A percentile compares a stretch with the other conserved stretches of the same genome.
Conservation (phyloP, 2,797 vertebrate species). For the Clarias pachynema region DNA sequence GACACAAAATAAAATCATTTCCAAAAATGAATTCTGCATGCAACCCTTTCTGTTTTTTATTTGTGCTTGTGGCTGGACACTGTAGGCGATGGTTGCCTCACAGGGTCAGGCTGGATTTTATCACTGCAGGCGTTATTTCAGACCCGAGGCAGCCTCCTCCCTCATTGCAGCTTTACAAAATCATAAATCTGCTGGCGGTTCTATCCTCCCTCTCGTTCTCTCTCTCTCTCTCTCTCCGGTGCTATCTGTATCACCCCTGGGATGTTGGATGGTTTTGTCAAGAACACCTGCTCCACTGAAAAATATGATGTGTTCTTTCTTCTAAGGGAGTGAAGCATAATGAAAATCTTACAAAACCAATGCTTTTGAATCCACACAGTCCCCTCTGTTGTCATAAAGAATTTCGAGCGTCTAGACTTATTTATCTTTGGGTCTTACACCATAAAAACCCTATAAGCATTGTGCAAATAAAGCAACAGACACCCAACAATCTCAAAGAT, state of each 20-base stretch:
- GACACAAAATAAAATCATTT: slow-evolving; percentile 29
- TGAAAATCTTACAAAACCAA: not conserved
- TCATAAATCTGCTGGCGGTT: slow-evolving; percentile 16
- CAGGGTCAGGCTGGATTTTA: slow-evolving; percentile 21
- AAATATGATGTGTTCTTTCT: not conserved
- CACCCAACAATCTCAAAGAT: not conserved
- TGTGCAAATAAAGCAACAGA: slow-evolving; percentile 22
- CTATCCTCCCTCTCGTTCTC: not conserved
- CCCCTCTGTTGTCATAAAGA: slow-evolving; percentile 4
- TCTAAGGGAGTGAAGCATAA: slow-evolving; percentile 5
- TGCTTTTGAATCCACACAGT: slow-evolving; percentile 19
- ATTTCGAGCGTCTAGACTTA: slow-evolving; percentile 22
- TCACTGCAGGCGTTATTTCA: slow-evolving; percentile 4
- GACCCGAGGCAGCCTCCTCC: not conserved
- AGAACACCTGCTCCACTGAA: slow-evolving; percentile 26
- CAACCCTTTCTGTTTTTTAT: not conserved
- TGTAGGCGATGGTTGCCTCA: slow-evolving; percentile 10
- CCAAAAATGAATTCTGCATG: slow-evolving; percentile 24
- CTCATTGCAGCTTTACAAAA: not conserved
- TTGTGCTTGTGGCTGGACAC: slow-evolving; percentile 15
- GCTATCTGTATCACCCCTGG: slow-evolving; percentile 18
- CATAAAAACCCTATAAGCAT: not conserved
- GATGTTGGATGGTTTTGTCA: slow-evolving; percentile 10
- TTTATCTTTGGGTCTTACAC: slow-evolving; percentile 1
- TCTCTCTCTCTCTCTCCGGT: not conserved